A percentile compares a stretch with the other conserved stretches of the same genome.
Evolutionary conservation across 2,113 vertebrate genomes (phyloP).

Genomic region (Mobula birostris): DNA sequence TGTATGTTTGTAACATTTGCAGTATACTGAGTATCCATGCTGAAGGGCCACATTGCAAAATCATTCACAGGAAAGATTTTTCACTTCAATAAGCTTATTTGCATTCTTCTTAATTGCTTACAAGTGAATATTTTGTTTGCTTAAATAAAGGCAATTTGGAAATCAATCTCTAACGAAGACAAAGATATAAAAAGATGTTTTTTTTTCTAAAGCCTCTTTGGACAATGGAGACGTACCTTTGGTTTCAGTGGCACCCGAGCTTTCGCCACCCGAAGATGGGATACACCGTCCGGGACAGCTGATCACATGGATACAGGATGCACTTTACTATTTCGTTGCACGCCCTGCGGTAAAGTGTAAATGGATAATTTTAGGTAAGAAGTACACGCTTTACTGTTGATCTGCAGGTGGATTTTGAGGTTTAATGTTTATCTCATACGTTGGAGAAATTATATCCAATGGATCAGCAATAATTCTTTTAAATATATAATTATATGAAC

Average conservation of each 20-base stretch:
- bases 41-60: neutral
- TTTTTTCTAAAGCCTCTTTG: conserved; percentile 17
- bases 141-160: neutral
- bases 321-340: conserved; percentile 72
- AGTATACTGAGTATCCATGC: neutral
- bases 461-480: neutral
- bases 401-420: neutral
- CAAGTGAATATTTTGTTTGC: neutral
- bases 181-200: neutral
- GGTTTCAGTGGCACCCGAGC: conserved; percentile 68
- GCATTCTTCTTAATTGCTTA: neutral
- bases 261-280: conserved; percentile 48
- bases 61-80: neutral
- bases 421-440: neutral
- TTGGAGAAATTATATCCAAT: neutral
- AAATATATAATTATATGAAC: neutral
- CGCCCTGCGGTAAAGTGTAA: conserved; percentile 74
- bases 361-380: conserved; percentile 78
- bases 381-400: neutral
- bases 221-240: conserved; percentile 70
- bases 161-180: neutral
- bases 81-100: neutral
- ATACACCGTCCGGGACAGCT: conserved; percentile 65
- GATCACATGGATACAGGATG: conserved; percentile 70
- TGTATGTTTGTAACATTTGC: no score